Base-by-base conservation (phyloP, 2,113 vertebrate species). In the Notarius quadriscutis region DNA sequence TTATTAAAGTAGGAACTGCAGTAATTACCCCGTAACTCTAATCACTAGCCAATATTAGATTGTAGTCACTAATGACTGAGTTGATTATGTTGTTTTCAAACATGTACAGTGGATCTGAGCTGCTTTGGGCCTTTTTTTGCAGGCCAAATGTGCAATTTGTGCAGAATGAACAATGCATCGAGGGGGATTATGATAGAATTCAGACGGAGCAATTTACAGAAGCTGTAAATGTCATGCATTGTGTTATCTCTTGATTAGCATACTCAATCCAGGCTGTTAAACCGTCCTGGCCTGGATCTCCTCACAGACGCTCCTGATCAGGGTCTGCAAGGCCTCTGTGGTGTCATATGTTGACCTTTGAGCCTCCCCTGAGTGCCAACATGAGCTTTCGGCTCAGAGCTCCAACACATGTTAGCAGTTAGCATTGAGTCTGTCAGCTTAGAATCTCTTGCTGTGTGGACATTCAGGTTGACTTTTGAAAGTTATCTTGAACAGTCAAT, bases 401-500 rank as follows among this genome's bases (percentile, higher is more conserved):
- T 60, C 15, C 9, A 22, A 57, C 86, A 87, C 62, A 20, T 87
- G 86, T 82, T 82, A 62, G 48, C 86, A 50, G 22, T 87, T 74
- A 81, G 65, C 34, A 8, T 11, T 55, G 14, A 4, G 51, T 81
- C 78, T 30, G 34, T 72, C 20, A 14, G 63, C 79, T 50, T 17
- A 22, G 53, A 72, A 4, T 34, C 14, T 51, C 86, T 58, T 6
- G 3, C 86, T 51, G 51, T 74, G 55, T 51, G 78, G 65, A 72
- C 27, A n/a, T 34, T 30, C 53, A 60, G n/a, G 75, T 27, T 58
- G 25, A 22, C 27, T 22, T 25, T 53, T 55, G 63, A 50, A 62
- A 74, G 53, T 67, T 69, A 6, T 20, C 9, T 62, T 27, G 34
- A 82, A 14, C 9, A 53, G 53, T 30, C 41, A 81, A 81, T 72